These are phyloP conservation scores for Syndactyla subalaris DNA, from an alignment of 2,797 vertebrate species.

Conservation along the genomic window DNA sequence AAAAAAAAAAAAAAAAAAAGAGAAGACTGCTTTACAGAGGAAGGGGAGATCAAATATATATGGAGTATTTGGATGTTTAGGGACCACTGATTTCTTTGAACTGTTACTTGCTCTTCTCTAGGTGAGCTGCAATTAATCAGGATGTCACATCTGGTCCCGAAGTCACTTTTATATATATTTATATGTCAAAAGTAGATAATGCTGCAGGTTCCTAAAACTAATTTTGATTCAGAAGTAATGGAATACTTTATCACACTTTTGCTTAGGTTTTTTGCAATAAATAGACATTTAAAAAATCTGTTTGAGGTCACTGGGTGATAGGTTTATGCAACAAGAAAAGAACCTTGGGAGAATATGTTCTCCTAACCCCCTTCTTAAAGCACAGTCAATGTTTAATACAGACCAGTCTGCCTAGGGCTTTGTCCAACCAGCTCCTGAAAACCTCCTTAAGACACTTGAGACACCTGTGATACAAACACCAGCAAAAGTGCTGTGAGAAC, in stretches of 20 bases:
- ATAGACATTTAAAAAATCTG: not conserved
- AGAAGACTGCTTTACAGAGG: not conserved
- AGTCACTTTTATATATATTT: not conserved
- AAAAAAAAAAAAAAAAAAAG: not conserved
- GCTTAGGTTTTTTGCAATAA: not conserved
- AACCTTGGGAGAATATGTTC: not conserved
- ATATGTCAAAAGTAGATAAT: not conserved
- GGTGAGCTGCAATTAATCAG: not conserved
- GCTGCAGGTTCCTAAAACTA: not conserved
- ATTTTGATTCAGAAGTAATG: not conserved
- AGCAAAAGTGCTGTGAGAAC: not conserved
- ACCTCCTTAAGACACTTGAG: not conserved
- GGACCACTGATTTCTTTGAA: not conserved
- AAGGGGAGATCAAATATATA: not conserved
- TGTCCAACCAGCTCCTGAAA: not conserved
- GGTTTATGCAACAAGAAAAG: not conserved
- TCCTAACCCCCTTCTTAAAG: not conserved
- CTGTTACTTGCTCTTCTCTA: not conserved
- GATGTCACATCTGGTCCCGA: not conserved
- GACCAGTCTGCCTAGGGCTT: not conserved
- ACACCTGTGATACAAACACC: not conserved
- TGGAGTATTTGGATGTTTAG: not conserved
- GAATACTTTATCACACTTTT: not conserved
- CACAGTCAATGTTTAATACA: not conserved
- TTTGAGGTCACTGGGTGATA: not conserved